These are phyloP conservation scores for Semaprochilodus insignis DNA, from an alignment of 2,797 vertebrate genomes.

Conservation along the genomic window DNA sequence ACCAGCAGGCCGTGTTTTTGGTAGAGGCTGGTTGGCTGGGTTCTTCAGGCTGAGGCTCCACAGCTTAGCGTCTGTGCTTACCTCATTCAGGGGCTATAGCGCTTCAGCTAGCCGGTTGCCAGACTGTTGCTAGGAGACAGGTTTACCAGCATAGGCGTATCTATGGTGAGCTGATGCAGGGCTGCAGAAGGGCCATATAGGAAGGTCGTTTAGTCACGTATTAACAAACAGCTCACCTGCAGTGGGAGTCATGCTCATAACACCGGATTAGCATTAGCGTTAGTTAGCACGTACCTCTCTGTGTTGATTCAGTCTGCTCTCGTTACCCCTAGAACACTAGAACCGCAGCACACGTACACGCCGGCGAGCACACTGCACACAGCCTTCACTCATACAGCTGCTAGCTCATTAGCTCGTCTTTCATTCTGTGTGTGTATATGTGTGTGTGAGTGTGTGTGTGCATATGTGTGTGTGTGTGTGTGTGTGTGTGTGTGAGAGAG, in stretches of 20 bases:
- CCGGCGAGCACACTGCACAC: background rate
- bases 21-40: background rate
- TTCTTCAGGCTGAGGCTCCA: background rate
- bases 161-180: background rate
- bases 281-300: background rate
- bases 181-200: background rate
- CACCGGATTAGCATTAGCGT: background rate
- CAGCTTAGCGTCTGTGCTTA: background rate
- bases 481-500: too few species aligned
- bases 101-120: slow-evolving; percentile 2
- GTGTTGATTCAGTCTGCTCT: background rate
- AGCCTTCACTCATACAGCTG: background rate
- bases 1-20: too few species aligned
- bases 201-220: slow-evolving; percentile 7
- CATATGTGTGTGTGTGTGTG: too few species aligned
- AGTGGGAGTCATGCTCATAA: background rate
- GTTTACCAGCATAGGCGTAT: background rate
- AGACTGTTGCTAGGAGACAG: slow-evolving; percentile 28
- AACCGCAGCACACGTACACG: background rate
- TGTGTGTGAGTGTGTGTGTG: too few species aligned
- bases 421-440: too few species aligned
- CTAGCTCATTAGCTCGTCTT: background rate
- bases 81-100: background rate
- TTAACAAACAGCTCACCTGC: background rate
- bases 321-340: slow-evolving; percentile 20